These are phyloP conservation scores for Kuschelorhynchus macadamiae DNA, from an alignment of 2,888 invertebrate species.

Conservation along the genomic window DNA sequence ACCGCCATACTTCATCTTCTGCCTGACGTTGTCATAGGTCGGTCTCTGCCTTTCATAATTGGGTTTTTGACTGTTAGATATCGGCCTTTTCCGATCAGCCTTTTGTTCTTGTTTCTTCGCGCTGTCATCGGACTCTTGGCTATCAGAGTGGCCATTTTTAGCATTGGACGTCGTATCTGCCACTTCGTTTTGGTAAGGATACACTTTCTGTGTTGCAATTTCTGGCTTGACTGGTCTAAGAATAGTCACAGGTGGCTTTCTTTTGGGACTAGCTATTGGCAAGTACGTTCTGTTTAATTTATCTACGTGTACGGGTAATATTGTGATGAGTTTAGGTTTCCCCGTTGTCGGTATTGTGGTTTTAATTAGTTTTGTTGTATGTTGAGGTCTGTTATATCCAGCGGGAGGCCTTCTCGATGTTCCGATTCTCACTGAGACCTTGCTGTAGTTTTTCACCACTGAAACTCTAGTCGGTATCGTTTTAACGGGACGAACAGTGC, in stretches of 20 bases:
- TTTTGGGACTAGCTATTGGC: conserved; percentile 43
- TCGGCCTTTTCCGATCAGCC: too few species aligned
- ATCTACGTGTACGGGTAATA: conserved; percentile 64
- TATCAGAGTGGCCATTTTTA: not conserved
- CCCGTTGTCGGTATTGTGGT: conserved; percentile 64
- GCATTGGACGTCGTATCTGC: not conserved
- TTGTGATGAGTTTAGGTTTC: conserved; percentile 67
- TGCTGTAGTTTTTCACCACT: conserved; percentile 37
- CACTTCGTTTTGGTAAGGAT: conserved; percentile 65
- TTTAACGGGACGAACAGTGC: conserved; percentile 22
- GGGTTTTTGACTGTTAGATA: not conserved
- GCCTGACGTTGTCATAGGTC: conserved; percentile 23
- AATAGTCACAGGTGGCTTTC: conserved; percentile 62
- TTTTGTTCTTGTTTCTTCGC: too few species aligned
- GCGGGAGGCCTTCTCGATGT: conserved; percentile 22
- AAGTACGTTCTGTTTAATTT: conserved; percentile 50
- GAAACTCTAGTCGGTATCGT: conserved; percentile 42
- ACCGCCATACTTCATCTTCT: conserved; percentile 57
- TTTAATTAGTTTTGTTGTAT: conserved; percentile 45
- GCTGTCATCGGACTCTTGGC: not conserved
- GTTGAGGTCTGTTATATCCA: not conserved
- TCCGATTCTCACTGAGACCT: conserved; percentile 28
- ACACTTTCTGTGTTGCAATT: conserved; percentile 59
- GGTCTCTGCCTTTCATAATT: conserved; percentile 10
- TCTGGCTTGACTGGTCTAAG: conserved; percentile 65